Conservation (phyloP, 2,797 vertebrate genomes). For the Amphiprion clarkii region DNA sequence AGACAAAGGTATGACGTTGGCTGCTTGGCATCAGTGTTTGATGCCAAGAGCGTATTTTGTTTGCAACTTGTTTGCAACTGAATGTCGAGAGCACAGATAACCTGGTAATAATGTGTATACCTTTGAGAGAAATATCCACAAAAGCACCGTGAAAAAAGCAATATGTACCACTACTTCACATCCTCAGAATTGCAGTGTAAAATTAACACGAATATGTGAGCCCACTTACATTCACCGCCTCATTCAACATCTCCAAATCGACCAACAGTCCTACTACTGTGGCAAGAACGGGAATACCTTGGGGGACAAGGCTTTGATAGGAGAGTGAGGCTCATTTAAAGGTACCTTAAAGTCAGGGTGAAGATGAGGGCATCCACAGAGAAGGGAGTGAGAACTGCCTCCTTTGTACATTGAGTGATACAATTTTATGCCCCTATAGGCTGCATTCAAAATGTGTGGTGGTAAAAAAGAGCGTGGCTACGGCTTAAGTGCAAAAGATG, state of each 20-base stretch:
- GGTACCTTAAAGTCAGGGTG: conserved; percentile 57
- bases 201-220: conserved; percentile 38
- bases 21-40: background rate
- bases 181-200: conserved; percentile 7
- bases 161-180: conserved; percentile 9
- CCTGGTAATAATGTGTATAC: conserved; percentile 15
- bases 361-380: conserved; percentile 65
- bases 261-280: conserved; percentile 40
- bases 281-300: conserved; percentile 53
- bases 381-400: conserved; percentile 57
- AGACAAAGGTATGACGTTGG: conserved; percentile 19
- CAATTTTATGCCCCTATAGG: conserved; percentile 53
- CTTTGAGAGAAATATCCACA: conserved; percentile 12
- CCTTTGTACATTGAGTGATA: conserved; percentile 52
- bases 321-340: conserved; percentile 64
- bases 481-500: conserved; percentile 46
- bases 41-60: too few species aligned
- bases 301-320: conserved; percentile 46
- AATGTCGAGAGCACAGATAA: conserved; percentile 3
- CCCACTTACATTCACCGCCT: conserved; percentile 39
- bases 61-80: conserved; percentile 10
- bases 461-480: conserved; percentile 31
- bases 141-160: conserved; percentile 13
- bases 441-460: conserved; percentile 47
- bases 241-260: conserved; percentile 42